phyloP scores from a whole-genome alignment of 1,140 invertebrate genomes.

The Drosophila bifasciata region DNA sequence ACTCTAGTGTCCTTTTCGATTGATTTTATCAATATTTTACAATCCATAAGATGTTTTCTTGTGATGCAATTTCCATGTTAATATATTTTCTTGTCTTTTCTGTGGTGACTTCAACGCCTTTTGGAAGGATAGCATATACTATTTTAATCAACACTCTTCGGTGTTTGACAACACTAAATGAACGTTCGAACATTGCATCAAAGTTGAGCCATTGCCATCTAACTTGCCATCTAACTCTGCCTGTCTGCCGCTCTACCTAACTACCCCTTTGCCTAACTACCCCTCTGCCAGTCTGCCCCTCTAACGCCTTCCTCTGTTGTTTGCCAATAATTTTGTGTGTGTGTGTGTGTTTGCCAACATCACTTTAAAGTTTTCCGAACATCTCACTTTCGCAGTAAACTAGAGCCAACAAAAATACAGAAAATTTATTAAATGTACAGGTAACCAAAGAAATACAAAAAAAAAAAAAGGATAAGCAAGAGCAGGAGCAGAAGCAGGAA shows the following conservation, averaged over 20 bases:
- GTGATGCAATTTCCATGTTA: neutral
- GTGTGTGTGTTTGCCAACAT: slow-evolving; percentile 63
- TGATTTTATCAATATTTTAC: neutral
- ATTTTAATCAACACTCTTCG: too few species aligned
- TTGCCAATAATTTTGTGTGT: slow-evolving; percentile 54
- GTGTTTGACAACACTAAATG: slow-evolving; percentile 25
- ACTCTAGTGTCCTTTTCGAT: neutral
- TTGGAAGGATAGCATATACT: too few species aligned
- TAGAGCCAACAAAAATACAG: slow-evolving; percentile 34
- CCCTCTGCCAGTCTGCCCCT: too few species aligned
- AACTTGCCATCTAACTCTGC: slow-evolving; percentile 1
- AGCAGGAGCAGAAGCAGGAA: neutral
- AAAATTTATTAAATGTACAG: slow-evolving; percentile 77
- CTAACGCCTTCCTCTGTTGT: too few species aligned
- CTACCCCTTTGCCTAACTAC: too few species aligned
- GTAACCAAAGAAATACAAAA: slow-evolving; percentile 41
- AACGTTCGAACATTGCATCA: slow-evolving; percentile 45
- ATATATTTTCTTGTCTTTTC: too few species aligned
- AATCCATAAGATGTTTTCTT: too few species aligned
- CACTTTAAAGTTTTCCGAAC: slow-evolving; percentile 66
- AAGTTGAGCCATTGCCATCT: slow-evolving; percentile 4
- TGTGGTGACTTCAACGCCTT: too few species aligned
- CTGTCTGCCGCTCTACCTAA: too few species aligned
- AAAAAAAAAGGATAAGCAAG: slow-evolving; percentile 14
- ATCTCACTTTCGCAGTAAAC: slow-evolving; percentile 61